Evolutionary conservation across 2,113 vertebrate species (phyloP), one percentile per base, ranked within the genome.

Genomic region (Stictonetta naevosa): DNA sequence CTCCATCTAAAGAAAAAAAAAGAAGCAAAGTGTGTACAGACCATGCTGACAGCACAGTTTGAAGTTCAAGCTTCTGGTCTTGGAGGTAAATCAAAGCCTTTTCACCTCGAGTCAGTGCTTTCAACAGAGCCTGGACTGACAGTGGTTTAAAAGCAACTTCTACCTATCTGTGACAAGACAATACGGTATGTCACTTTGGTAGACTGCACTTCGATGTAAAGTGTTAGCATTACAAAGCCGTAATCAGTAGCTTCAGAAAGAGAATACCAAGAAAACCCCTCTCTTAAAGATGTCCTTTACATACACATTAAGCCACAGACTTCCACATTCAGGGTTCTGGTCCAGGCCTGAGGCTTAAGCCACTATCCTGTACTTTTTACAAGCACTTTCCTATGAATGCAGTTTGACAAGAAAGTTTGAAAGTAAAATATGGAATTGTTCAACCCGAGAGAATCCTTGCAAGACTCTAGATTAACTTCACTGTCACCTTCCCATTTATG

Each of bases 1-100:
- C 82, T 98, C 98, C 95, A 98, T 94, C 98, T 98, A 44, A 62
- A 94, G 26, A 83, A 88, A 88, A 68, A 3, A 3, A 83, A 44
- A 22, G 20, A 83, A 52, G 48, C n/a, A 62, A 28, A 64, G 36
- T 1, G 23, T 40, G 50, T 44, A 76, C 31, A 53, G 71, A 69
- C 34, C 0, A 0, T 12, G 16, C 42, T 44, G 74, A 59, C 0
- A 84, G 52, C 83, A 84, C 22, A 31, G 52, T 52, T 83, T 34
- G 36, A 68, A 78, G 52, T 48, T 91, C 60, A 71, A 82, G 34
- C 52, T 84, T 67, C 60, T 86, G 73, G 38, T 75, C 80, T 13
- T 64, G 6, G 26, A 92, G 90, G 59, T 15, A 22, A 40, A 84
- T 38, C 6, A 46, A 76, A 80, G 42, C 38, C 38, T 88, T 82